These are phyloP conservation scores for Crocuta crocuta DNA, from an alignment of 2,113 vertebrate genomes.

Conservation along the genomic window DNA sequence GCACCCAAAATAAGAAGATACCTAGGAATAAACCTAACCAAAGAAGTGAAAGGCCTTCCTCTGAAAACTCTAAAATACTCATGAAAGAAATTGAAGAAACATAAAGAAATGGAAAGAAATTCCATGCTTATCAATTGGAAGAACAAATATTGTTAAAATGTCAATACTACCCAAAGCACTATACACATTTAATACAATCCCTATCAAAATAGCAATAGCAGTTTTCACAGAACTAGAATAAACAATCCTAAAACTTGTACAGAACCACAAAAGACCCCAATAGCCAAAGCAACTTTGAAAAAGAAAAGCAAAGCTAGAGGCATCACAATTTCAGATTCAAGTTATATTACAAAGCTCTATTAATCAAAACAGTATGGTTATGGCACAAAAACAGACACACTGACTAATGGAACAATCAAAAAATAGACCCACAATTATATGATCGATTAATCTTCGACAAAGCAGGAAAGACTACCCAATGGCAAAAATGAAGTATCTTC, in stretches of 20 bases:
- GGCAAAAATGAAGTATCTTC: not conserved
- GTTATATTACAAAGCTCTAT: not conserved
- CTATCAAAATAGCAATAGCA: not conserved
- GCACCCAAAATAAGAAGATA: not conserved
- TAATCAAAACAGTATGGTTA: not conserved
- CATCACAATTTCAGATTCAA: not conserved
- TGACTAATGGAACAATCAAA: not conserved
- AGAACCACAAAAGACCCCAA: not conserved
- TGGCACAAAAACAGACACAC: not conserved
- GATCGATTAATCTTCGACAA: not conserved
- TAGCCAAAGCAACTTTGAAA: not conserved
- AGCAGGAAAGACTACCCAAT: not conserved
- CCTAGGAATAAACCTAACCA: not conserved
- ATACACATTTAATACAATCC: not conserved
- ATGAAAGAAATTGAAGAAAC: not conserved
- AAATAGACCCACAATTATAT: not conserved
- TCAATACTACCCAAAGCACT: not conserved
- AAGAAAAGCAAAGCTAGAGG: not conserved
- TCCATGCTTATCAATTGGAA: not conserved
- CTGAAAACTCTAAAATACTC: not conserved
- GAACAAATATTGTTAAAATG: not conserved
- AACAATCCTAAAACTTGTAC: not conserved
- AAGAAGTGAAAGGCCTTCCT: not conserved
- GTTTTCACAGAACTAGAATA: not conserved
- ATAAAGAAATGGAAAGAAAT: not conserved